Base-by-base conservation (phyloP, 2,888 invertebrate genomes). In the Ceratothoa steindachneri region DNA sequence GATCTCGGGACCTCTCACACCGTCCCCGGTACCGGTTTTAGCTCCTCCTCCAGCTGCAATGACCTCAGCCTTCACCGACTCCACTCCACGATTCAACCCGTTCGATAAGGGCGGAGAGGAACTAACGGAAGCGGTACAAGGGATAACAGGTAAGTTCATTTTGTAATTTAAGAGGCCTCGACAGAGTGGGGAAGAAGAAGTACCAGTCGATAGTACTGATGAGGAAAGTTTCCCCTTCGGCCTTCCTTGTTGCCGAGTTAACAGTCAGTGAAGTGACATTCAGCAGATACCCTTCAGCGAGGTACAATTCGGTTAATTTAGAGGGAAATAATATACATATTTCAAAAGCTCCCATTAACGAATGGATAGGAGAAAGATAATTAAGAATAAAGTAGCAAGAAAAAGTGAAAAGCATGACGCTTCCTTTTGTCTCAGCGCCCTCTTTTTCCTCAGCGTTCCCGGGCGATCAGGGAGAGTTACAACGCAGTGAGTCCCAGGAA, bases 401-500 rank as follows among this genome's bases (percentile, higher is more conserved):
- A n/a, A n/a, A n/a, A n/a, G n/a, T n/a, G n/a, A n/a, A n/a, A n/a
- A n/a, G n/a, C n/a, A n/a, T n/a, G n/a, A n/a, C n/a, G n/a, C n/a
- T n/a, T n/a, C n/a, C n/a, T n/a, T n/a, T n/a, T n/a, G n/a, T n/a
- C n/a, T n/a, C n/a, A n/a, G n/a, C n/a, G n/a, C n/a, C n/a, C n/a
- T n/a, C n/a, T n/a, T n/a, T n/a, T n/a, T n/a, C n/a, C 83, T 2
- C 60, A 72, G 70, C 72, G 7, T 60, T 66, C 15, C 69, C 77
- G 1, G 73, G n/a, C 53, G 29, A 9, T n/a, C 41, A 67, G 41
- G 53, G 74, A 12, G 80, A 80, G 31, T 70, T 83, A 51, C 81
- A 83, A 72, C 77, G 84, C 70, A 84, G 84, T 0, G 86, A 86
- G 81, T 90, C 89, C 0, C 88, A 90, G 85, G 93, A 93, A 84